These are phyloP conservation scores for Gastracanthus pulcherrimus DNA, from an alignment of 2,888 invertebrate genomes.

Conservation along the genomic window DNA sequence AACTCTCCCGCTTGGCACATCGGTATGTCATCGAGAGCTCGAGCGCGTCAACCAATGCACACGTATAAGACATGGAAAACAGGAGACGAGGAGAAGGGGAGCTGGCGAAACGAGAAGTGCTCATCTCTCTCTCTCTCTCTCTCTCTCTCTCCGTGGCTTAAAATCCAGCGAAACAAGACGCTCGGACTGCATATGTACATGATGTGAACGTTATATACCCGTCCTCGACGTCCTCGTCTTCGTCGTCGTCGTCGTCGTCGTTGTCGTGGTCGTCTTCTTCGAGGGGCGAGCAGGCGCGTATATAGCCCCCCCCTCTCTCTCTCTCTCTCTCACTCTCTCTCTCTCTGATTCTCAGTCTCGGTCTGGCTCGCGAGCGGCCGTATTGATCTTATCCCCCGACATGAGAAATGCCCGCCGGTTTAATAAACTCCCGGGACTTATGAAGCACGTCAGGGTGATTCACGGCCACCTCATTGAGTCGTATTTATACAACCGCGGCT, in stretches of 20 bases:
- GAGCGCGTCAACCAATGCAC: conserved; percentile 32
- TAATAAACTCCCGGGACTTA: conserved; percentile 78
- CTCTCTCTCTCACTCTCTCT: not conserved
- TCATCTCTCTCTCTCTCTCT: too few species aligned
- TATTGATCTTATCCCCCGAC: conserved; percentile 78
- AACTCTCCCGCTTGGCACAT: not conserved
- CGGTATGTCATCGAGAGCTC: conserved; percentile 45
- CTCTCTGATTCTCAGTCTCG: conserved; percentile 15
- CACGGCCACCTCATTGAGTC: conserved; percentile 78
- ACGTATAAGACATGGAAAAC: conserved; percentile 51
- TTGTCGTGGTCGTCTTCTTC: conserved; percentile 49
- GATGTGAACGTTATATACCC: too few species aligned
- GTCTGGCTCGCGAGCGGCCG: conserved; percentile 68
- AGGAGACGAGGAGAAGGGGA: not conserved
- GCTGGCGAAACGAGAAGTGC: too few species aligned
- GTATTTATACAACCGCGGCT: conserved; percentile 78
- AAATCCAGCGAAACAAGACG: conserved; percentile 22
- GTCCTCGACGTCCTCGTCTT: conserved; percentile 10
- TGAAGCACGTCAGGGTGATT: conserved; percentile 78
- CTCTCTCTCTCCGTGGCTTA: not conserved
- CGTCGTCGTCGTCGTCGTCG: conserved; percentile 35
- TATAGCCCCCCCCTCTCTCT: not conserved
- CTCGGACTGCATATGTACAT: not conserved
- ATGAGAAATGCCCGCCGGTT: conserved; percentile 78
- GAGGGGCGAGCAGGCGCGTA: not conserved